Evolutionary conservation across 92 coral and sea anemone species (phyloP), one percentile per base, ranked within the genome.

Genomic region (Siderastrea radians): DNA sequence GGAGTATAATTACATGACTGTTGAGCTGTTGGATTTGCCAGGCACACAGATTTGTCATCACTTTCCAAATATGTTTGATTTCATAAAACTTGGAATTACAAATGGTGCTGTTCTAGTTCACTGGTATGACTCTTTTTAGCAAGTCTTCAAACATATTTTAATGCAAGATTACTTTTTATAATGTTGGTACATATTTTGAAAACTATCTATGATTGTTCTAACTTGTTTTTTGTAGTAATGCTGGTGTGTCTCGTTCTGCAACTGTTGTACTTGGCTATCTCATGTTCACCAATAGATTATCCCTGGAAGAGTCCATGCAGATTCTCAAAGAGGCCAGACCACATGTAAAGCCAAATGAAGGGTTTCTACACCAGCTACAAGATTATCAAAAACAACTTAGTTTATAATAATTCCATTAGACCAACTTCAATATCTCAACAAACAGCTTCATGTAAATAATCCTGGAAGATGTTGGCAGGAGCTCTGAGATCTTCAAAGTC

Each of bases 201-300:
- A 26, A 26, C 38, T 26, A 26, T 26, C 38, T 26, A 26, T 26
- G 38, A 26, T 26, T 26, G 38, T 26, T 26, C 38, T 26, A 26
- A 26, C 38, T 26, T 26, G 0, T 26, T 26, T 26, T 38, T 76
- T 75, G 70, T 55, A 97, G 99, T 87, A 97, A 97, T 89, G 99
- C 99, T 51, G 99, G 99, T 12, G 88, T 97, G 2, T 97, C 99
- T 50, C 90, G 99, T 44, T 95, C 98, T 44, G 77, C 94, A 7
- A 91, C 99, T 12, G 98, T 93, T 2, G 84, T 97, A 8, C 85
- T 92, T 72, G 99, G 98, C 47, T 97, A 88, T 81, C 84, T 97
- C 77, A 97, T 97, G 99, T 71, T 69, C 46, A 65, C 92, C 58
- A 80, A 86, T 68, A 88, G 75, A 53, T n/a, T 87, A 50, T 51